These are phyloP conservation scores for Borostomias antarcticus DNA, from an alignment of 2,797 vertebrate genomes.

Conservation along the genomic window DNA sequence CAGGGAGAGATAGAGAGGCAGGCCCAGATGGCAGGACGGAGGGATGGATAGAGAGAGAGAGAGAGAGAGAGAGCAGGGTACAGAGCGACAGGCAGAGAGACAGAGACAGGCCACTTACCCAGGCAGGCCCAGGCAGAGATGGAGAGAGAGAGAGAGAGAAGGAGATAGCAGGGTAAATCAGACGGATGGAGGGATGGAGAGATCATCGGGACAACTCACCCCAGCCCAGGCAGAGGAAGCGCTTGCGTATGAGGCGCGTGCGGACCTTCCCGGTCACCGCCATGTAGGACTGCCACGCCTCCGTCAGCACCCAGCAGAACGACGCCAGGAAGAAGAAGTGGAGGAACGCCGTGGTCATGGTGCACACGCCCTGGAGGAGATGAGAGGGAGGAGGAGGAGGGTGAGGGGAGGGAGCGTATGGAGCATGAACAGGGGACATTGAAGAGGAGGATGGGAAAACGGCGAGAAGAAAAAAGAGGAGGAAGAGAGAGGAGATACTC, in stretches of 20 bases:
- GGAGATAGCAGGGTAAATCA: neutral
- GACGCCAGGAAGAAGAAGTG: conserved; percentile 99
- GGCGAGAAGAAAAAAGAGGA: too few relatives aligned
- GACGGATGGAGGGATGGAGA: conserved; percentile 41
- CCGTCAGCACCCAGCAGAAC: conserved; percentile 99
- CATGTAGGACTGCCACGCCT: conserved; percentile 99
- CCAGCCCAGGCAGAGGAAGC: conserved; percentile 98
- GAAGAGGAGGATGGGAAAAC: too few relatives aligned
- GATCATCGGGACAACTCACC: conserved; percentile 79
- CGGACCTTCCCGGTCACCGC: conserved; percentile 98
- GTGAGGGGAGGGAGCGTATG: conserved; percentile 15
- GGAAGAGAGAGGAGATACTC: neutral
- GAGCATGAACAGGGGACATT: too few relatives aligned
- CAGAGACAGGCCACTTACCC: neutral
- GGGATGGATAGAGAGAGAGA: conserved; percentile 30
- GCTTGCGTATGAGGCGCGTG: conserved; percentile 96
- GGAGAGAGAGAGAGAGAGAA: neutral
- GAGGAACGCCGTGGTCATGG: conserved; percentile 97
- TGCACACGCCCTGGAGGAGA: conserved; percentile 89
- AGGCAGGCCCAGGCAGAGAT: neutral
- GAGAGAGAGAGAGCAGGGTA: conserved; percentile 46
- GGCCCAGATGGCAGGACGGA: too few relatives aligned
- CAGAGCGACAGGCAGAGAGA: neutral
- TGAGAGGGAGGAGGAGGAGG: conserved; percentile 21
- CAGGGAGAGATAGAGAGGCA: neutral